Evolutionary conservation across 1,140 invertebrate species (phyloP).

Genomic region (Saccostrea echinata): DNA sequence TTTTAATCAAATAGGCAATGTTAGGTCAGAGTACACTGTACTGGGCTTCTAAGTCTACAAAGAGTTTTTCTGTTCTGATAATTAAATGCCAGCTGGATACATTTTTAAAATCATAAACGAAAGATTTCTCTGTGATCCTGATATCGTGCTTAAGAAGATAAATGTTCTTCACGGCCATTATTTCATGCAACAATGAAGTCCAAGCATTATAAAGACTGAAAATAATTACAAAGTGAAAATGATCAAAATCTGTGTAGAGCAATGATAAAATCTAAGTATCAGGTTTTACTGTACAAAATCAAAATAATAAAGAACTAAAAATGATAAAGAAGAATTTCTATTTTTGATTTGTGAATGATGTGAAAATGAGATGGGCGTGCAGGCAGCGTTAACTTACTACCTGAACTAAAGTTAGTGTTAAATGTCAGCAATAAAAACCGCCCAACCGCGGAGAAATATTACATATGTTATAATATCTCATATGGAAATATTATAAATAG

Average conservation of each 20-base stretch:
- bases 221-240: conserved; percentile 29
- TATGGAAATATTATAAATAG: conserved; percentile 23
- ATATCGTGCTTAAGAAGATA: conserved; percentile 14
- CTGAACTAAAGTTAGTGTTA: conserved; percentile 25
- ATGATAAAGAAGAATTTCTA: background rate
- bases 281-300: conserved; percentile 20
- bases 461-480: conserved; percentile 23
- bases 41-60: background rate
- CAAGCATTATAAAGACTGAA: background rate
- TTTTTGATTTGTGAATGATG: conserved; percentile 21
- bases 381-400: background rate
- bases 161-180: conserved; percentile 27
- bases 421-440: conserved; percentile 9
- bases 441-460: background rate
- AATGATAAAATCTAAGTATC: conserved; percentile 11
- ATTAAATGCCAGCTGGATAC: conserved; percentile 31
- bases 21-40: conserved; percentile 7
- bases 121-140: conserved; percentile 7
- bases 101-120: conserved; percentile 34
- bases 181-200: conserved; percentile 25
- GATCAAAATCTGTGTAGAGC: conserved; percentile 10
- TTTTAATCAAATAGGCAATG: background rate
- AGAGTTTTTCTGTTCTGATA: conserved; percentile 21
- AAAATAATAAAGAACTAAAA: background rate
- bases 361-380: conserved; percentile 6